Base-by-base conservation (phyloP, 2,888 invertebrate genomes). In the Corbicula japonica region DNA sequence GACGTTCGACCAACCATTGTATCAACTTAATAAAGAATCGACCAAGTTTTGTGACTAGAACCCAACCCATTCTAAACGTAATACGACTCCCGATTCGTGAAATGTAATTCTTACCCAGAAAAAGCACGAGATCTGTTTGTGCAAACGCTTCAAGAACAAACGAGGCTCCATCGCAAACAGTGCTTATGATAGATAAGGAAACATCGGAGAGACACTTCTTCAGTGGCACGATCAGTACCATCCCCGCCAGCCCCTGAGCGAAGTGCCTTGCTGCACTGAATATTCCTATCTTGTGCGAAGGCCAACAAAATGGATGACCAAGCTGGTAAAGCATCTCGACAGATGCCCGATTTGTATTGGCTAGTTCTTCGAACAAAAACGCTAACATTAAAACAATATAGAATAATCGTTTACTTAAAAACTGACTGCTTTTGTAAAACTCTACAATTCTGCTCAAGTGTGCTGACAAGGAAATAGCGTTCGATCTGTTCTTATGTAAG, bases 221-320 rank as follows among this genome's bases (percentile, higher is more conserved):
- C 23, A 80, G 26, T 28, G 78, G 12, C 26, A 62, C 71, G 12
- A 82, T 34, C 10, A 72, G 28, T 1, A 44, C 21, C 5, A 80
- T 44, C 1, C 75, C 80, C 2, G 71, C 28, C 8, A 82, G 12
- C 1, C 73, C 62, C n/a, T 69, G 38, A 5, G 68, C 62, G 4
- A 54, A 41, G 28, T 74, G 41, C 15, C 63, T 21, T 6, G 56
- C 69, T n/a, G 48, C 60, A 1, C 21, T 23, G 44, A 50, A 84
- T 15, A 65, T 66, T 12, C 84, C 80, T 10, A 84, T 69, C 41
- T 63, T 74, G 4, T 56, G 72, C 41, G 82, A 76, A 5, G 58
- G 58, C 79, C 82, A 84, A 56, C 84, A 84, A 63, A 84, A 78
- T 23, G 84, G 84, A 32, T 62, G 50, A 12, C 80, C 83, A 10